Evolutionary conservation across 2,888 invertebrate species (phyloP).

Genomic region (Drosophila sordidula): DNA sequence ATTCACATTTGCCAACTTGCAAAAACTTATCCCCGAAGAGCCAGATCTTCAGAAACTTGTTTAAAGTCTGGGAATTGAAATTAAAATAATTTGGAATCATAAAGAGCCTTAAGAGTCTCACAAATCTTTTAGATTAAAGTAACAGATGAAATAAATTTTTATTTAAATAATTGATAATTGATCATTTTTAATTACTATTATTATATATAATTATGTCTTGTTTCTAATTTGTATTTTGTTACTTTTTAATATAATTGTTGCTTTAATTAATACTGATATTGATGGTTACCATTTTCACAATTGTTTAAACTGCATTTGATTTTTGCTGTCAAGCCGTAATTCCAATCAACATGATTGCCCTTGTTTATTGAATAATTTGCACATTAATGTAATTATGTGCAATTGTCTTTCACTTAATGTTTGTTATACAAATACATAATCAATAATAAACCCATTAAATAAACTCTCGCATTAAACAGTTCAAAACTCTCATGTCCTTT

Average conservation of each 20-base stretch:
- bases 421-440: constrained; percentile 12
- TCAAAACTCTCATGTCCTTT: background rate
- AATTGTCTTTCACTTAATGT: background rate
- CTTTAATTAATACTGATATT: background rate
- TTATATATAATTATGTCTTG: too few relatives aligned
- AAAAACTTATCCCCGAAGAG: constrained; percentile 1
- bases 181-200: too few relatives aligned
- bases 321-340: background rate
- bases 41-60: background rate
- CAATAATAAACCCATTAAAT: constrained; percentile 19
- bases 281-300: background rate
- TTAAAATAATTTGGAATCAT: background rate
- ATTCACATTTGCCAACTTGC: constrained; percentile 12
- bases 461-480: constrained; percentile 7
- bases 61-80: background rate
- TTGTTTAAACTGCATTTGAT: background rate
- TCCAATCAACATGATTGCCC: background rate
- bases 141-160: too few relatives aligned
- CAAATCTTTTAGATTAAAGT: too few relatives aligned
- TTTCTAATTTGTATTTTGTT: background rate
- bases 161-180: too few relatives aligned
- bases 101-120: background rate
- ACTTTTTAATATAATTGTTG: too few relatives aligned
- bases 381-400: constrained; percentile 32
- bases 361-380: constrained; percentile 22